Percentiles rank a stretch among this genome's conserved stretches.
Evolutionary conservation across 2,113 vertebrate genomes (phyloP).

Genomic region (Mesembrinibis cayennensis): DNA sequence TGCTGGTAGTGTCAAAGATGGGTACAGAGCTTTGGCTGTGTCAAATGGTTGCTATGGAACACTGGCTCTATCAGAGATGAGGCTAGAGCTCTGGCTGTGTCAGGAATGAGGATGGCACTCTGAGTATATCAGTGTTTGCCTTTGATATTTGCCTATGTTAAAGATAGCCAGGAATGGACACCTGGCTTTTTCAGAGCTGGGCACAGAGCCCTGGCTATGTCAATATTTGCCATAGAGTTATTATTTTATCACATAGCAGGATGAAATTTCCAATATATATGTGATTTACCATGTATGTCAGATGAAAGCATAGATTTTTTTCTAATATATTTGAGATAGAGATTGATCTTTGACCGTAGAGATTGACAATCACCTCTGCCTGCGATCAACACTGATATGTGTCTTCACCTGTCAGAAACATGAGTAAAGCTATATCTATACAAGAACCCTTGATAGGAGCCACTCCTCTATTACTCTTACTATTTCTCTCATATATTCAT

Average conservation of each 20-base stretch:
- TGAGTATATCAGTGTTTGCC: not conserved
- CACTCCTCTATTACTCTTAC: not conserved
- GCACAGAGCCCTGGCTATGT: not conserved
- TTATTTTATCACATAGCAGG: not conserved
- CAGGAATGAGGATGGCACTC: not conserved
- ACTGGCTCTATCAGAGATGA: not conserved
- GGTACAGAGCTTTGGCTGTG: not conserved
- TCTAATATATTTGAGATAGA: not conserved
- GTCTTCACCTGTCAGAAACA: not conserved
- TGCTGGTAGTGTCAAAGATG: not conserved
- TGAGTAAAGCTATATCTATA: not conserved
- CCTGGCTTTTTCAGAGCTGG: not conserved
- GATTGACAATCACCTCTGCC: not conserved
- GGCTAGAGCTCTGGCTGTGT: not conserved
- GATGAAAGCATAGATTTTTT: not conserved
- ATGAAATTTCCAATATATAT: not conserved
- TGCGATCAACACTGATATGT: not conserved
- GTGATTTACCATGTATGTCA: not conserved
- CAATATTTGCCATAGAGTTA: not conserved
- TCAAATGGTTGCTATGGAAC: not conserved
- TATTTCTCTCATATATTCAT: not conserved
- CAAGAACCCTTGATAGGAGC: not conserved
- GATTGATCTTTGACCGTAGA: not conserved
- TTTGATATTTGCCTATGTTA: not conserved
- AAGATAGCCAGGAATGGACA: not conserved